Base-by-base conservation (phyloP, 2,113 vertebrate genomes). In the Clarias magur region DNA sequence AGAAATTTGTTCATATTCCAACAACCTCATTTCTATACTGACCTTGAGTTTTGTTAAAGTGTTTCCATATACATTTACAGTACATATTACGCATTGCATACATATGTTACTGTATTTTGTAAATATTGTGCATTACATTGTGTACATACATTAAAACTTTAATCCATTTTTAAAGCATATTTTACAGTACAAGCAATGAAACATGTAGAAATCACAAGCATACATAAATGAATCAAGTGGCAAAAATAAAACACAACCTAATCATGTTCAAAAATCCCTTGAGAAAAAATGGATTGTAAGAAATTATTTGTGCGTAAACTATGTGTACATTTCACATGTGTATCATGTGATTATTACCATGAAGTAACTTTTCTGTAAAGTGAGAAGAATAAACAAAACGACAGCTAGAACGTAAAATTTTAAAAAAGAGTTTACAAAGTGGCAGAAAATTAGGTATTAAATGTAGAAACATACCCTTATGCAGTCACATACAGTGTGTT, bases 1-100 rank as follows among this genome's bases (percentile, higher is more conserved):
- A 30, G 73, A 76, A 85, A 79, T 85, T 53, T 3, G 19, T 85
- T 38, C 75, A 23, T 25, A 75, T 85, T 85, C 68, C 56, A n/a
- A 48, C 72, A 65, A 13, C 38, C 73, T 65, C 34, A 12, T 79
- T 86, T 86, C 13, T 38, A 25, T 48, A 63, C 1, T 67, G 75
- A 86, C 85, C 75, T 86, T 57, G 54, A 79, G 25, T 30, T 56
- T 19, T 16, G 54, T 6, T 79, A 30, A 34, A 59, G 54, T 34
- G 27, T 21, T 48, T 59, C 21, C 27, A 21, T 59, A 34, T 10
- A 59, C 56, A 59, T 59, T 34, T 30, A 12, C 27, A 30, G 56
- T 27, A 34, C 78, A 59, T 56, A 79, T 56, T 57, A 79, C 30
- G 30, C 27, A 34, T 21, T 16, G 76, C 27, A n/a, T 57, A 79